These are phyloP conservation scores for Illadopsis cleaveri DNA, from an alignment of 2,113 vertebrate species.

Conservation along the genomic window DNA sequence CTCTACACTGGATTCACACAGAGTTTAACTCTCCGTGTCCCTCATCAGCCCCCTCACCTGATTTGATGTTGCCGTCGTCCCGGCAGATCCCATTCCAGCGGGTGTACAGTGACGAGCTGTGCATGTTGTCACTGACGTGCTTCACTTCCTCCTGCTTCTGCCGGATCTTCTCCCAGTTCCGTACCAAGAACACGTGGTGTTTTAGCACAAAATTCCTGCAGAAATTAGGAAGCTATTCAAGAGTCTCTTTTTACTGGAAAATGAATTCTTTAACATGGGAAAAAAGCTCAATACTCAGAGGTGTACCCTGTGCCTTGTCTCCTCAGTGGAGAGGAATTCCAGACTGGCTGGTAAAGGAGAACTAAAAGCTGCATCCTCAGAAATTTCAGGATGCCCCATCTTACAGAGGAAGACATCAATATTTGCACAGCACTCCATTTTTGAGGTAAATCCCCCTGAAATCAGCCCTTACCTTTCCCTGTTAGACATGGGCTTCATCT, in stretches of 20 bases:
- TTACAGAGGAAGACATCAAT: background rate
- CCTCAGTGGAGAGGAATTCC: background rate
- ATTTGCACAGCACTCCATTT: background rate
- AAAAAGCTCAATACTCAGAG: background rate
- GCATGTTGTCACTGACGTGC: conserved; percentile 78
- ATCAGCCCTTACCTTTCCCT: conserved; percentile 84
- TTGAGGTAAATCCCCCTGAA: background rate
- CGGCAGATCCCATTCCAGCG: conserved; percentile 94
- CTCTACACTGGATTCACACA: background rate
- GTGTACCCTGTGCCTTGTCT: background rate
- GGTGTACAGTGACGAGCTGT: conserved; percentile 81
- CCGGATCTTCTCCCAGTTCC: conserved; percentile 96
- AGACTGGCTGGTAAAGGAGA: background rate
- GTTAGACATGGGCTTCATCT: conserved; percentile 99
- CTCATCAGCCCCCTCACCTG: conserved; percentile 75
- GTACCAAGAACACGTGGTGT: conserved; percentile 92
- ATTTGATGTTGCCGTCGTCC: conserved; percentile 97
- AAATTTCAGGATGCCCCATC: background rate
- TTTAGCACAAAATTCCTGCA: conserved; percentile 96
- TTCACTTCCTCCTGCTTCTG: conserved; percentile 95
- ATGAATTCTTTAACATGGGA: rapidly evolving
- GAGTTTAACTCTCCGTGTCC: background rate
- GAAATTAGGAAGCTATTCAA: background rate
- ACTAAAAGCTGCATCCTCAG: background rate
- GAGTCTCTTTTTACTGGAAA: background rate